phyloP scores from a whole-genome alignment of 2,797 vertebrate species.

The Caiman crocodilus region DNA sequence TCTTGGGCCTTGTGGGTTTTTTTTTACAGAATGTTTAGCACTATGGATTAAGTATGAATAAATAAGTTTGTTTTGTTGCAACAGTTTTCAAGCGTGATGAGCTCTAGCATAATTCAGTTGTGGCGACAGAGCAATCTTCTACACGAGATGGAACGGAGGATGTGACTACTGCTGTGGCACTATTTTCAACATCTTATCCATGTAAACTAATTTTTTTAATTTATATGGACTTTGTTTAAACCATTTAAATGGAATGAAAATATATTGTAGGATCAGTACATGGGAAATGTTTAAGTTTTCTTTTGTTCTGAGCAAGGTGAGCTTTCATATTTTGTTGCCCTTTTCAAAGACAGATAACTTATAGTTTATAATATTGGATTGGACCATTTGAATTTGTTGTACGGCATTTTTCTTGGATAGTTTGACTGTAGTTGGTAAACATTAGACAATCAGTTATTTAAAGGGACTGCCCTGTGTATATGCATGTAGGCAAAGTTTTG shows the following conservation, averaged over 20 bases:
- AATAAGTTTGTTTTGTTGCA: slow-evolving; percentile 20
- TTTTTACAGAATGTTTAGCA: not conserved
- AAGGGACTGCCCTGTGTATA: not conserved
- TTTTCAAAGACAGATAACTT: not conserved
- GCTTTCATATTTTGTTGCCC: not conserved
- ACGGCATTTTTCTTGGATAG: not conserved
- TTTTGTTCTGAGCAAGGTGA: not conserved
- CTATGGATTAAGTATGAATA: not conserved
- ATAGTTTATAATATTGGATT: not conserved
- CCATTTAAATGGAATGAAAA: not conserved
- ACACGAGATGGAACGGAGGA: not conserved
- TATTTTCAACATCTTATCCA: not conserved
- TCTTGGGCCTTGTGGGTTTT: not conserved
- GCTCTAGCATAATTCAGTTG: slow-evolving; percentile 83
- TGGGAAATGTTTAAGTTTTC: not conserved
- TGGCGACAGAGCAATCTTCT: not conserved
- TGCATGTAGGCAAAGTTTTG: not conserved
- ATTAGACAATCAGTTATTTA: rapidly evolving
- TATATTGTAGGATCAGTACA: not conserved
- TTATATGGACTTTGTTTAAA: slow-evolving; percentile 57
- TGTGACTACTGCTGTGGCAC: not conserved
- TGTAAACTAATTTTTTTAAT: slow-evolving; percentile 38
- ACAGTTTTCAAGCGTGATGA: slow-evolving; percentile 89
- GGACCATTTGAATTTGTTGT: not conserved
- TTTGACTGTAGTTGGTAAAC: not conserved